Percentiles rank a stretch among this genome's conserved stretches.
Conservation (phyloP, 2,113 vertebrate genomes). For the Microcebus tavaratra region DNA sequence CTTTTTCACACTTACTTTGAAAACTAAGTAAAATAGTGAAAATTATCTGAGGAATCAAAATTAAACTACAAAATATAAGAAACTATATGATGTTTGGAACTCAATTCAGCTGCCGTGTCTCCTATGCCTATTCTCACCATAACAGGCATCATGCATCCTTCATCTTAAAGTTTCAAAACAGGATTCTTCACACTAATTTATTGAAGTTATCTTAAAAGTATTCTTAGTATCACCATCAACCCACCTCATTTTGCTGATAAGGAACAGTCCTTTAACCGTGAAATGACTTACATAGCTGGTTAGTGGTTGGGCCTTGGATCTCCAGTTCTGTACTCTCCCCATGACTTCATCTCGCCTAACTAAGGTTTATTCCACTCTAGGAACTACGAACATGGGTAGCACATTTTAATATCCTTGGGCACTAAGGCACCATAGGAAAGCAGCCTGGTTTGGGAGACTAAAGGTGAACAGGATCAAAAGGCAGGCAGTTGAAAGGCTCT, state of each 20-base stretch:
- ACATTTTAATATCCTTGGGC: neutral
- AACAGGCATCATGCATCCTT: neutral
- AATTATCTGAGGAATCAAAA: neutral
- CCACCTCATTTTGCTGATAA: neutral
- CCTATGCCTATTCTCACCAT: neutral
- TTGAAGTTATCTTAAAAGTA: neutral
- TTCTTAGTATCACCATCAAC: neutral
- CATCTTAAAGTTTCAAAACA: neutral
- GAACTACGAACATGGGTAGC: neutral
- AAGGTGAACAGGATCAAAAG: neutral
- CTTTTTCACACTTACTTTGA: neutral
- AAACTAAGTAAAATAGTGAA: too few species aligned
- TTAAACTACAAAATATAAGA: neutral
- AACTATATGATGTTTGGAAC: neutral
- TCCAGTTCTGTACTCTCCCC: neutral
- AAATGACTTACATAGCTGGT: neutral
- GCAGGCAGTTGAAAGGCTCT: neutral
- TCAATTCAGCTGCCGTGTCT: neutral
- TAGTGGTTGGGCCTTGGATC: neutral
- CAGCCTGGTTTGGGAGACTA: neutral
- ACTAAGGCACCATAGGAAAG: neutral
- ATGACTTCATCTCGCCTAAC: neutral
- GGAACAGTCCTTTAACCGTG: accelerated
- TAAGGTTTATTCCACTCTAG: neutral
- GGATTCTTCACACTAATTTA: neutral